Evolutionary conservation across 1,140 invertebrate species (phyloP).

Genomic region (Drosophila nigromelanica): DNA sequence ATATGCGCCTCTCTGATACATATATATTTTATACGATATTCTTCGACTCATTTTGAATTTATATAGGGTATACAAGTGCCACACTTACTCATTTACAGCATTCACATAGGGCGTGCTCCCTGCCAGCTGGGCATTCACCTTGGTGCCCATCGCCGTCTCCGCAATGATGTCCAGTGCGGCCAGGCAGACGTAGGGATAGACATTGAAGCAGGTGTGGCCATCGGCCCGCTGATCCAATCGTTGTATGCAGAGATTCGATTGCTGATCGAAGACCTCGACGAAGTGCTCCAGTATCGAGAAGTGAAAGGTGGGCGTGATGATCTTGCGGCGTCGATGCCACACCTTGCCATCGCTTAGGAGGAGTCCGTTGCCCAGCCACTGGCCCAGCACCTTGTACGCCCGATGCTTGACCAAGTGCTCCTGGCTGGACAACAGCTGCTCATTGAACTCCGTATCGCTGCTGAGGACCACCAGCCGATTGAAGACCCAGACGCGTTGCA

Average conservation of each 20-base stretch:
- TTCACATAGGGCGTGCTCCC: constrained; percentile 88
- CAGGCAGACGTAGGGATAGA: constrained; percentile 55
- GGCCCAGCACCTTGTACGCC: constrained; percentile 80
- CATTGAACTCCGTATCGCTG: constrained; percentile 82
- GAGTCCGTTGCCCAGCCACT: constrained; percentile 88
- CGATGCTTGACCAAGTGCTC: constrained; percentile 69
- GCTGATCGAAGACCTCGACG: constrained; percentile 90
- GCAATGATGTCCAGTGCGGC: constrained; percentile 83
- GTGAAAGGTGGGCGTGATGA: constrained; percentile 92
- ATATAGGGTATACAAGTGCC: background rate
- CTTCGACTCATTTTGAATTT: too few species aligned
- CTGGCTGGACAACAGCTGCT: constrained; percentile 61
- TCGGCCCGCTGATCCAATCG: constrained; percentile 85
- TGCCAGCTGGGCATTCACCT: constrained; percentile 89
- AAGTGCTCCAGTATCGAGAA: constrained; percentile 92
- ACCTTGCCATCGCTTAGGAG: constrained; percentile 85
- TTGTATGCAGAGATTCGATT: constrained; percentile 87
- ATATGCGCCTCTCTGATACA: too few species aligned
- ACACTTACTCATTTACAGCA: constrained; percentile 87
- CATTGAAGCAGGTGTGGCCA: constrained; percentile 83
- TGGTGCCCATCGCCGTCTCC: constrained; percentile 94
- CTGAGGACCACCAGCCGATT: constrained; percentile 67
- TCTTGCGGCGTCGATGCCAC: constrained; percentile 70
- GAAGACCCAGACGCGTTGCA: constrained; percentile 87
- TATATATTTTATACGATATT: too few species aligned